Conservation (phyloP, 2,888 invertebrate species). For the Apodemia duryi region DNA sequence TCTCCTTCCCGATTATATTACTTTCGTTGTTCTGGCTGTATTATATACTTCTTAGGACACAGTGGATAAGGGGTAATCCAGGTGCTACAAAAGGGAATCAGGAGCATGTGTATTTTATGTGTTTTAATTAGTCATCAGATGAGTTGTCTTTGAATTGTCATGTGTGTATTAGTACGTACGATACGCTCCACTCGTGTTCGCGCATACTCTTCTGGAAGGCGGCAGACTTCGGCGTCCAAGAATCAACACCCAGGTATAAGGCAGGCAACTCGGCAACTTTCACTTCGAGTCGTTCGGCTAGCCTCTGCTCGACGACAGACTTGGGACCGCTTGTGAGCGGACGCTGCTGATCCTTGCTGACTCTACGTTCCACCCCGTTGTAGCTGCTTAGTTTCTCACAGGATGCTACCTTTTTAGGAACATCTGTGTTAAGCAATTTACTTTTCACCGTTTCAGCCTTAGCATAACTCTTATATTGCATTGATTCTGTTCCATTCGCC, state of each 20-base stretch:
- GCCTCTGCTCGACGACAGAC: slow-evolving; percentile 67
- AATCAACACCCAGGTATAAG: slow-evolving; percentile 84
- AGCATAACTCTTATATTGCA: slow-evolving; percentile 73
- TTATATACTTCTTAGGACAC: slow-evolving; percentile 3
- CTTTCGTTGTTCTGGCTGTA: background rate
- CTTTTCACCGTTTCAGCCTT: slow-evolving; percentile 73
- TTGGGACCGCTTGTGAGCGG: slow-evolving; percentile 66
- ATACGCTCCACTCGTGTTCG: slow-evolving; percentile 79
- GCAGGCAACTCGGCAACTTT: slow-evolving; percentile 82
- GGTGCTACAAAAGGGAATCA: background rate
- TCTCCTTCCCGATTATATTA: no score
- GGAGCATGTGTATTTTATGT: slow-evolving; percentile 11
- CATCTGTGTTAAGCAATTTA: slow-evolving; percentile 72
- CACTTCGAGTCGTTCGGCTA: slow-evolving; percentile 72
- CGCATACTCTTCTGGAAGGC: slow-evolving; percentile 78
- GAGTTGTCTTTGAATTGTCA: slow-evolving; percentile 13
- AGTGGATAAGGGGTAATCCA: background rate
- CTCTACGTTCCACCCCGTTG: slow-evolving; percentile 55
- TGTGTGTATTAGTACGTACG: slow-evolving; percentile 60
- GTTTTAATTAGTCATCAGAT: background rate
- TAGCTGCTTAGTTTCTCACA: slow-evolving; percentile 68
- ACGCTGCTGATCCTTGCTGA: slow-evolving; percentile 56
- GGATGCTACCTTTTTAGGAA: slow-evolving; percentile 72
- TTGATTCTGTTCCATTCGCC: slow-evolving; percentile 74
- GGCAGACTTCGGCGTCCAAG: slow-evolving; percentile 87